Percentiles rank a stretch among this genome's conserved stretches.
These are phyloP conservation scores for Oasisia sp. DNA, from an alignment of 2,888 invertebrate species.

Conservation along the genomic window DNA sequence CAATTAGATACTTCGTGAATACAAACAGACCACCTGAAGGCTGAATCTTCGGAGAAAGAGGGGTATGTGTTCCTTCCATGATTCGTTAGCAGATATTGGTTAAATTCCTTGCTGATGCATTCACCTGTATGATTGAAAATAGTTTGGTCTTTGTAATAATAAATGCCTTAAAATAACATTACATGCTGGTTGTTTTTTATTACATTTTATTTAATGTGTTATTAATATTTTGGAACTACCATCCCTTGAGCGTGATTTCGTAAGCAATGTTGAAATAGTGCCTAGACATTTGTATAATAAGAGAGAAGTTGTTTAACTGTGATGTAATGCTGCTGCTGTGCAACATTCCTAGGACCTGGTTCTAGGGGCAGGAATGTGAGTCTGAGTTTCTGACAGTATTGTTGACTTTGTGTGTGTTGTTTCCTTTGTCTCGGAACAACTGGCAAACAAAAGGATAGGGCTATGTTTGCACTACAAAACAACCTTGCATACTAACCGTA, in stretches of 20 bases:
- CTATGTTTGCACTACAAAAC: background rate
- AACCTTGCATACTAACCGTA: background rate
- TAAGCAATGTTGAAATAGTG: background rate
- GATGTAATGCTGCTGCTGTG: background rate
- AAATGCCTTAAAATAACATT: background rate
- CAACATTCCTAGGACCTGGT: background rate
- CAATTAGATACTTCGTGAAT: background rate
- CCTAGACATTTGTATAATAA: background rate
- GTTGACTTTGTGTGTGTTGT: background rate
- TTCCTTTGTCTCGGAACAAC: background rate
- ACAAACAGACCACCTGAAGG: background rate
- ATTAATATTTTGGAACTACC: background rate
- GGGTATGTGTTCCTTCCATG: background rate
- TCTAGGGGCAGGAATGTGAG: background rate
- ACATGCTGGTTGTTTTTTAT: background rate
- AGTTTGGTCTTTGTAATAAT: background rate
- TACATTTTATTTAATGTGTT: background rate
- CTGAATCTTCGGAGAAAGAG: background rate
- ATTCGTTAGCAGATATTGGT: background rate
- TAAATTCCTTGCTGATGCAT: background rate
- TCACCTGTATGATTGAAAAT: background rate
- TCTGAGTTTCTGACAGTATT: background rate
- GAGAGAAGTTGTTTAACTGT: background rate
- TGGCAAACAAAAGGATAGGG: background rate
- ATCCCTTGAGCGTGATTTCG: background rate